phyloP scores from a whole-genome alignment of 1,140 invertebrate genomes.

The Drosophila kikkawai region DNA sequence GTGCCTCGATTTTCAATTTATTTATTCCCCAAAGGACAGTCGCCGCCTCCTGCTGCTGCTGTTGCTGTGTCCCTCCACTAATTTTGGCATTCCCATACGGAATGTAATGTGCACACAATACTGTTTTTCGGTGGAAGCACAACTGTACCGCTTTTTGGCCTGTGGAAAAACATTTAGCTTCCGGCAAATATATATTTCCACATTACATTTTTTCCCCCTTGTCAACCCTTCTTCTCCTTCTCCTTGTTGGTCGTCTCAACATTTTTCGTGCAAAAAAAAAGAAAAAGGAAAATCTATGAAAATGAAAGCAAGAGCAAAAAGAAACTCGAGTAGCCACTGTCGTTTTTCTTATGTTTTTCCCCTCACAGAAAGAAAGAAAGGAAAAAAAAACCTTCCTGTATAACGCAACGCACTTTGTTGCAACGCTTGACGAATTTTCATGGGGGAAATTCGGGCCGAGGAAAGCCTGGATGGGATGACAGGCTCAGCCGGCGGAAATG shows the following conservation, averaged over 20 bases:
- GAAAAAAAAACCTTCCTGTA: conserved; percentile 1
- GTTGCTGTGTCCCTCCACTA: conserved; percentile 16
- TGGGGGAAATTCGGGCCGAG: conserved; percentile 25
- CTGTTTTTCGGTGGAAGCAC: conserved; percentile 32
- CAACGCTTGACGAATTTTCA: conserved; percentile 70
- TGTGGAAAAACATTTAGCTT: conserved; percentile 71
- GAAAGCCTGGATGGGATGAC: conserved; percentile 14
- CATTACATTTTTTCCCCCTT: conserved; percentile 50
- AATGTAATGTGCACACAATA: conserved; percentile 19
- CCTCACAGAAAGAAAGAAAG: conserved; percentile 36
- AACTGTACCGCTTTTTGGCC: conserved; percentile 56
- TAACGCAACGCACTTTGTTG: conserved; percentile 78
- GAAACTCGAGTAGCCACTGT: conserved; percentile 52
- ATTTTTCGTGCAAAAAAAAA: conserved; percentile 47
- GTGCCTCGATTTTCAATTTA: conserved; percentile 45
- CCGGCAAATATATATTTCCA: conserved; percentile 72
- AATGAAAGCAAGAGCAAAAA: conserved; percentile 39
- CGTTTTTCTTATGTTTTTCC: conserved; percentile 69
- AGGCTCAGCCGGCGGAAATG: conserved; percentile 46
- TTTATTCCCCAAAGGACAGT: conserved; percentile 11
- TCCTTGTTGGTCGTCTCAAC: conserved; percentile 3
- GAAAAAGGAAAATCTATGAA: conserved; percentile 16
- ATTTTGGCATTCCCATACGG: conserved; percentile 28
- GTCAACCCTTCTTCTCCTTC: conserved; percentile 2
- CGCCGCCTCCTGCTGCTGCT: not conserved